A percentile compares a stretch with the other conserved stretches of the same genome.
Conservation (phyloP, 2,113 vertebrate species). For the Petroica traversi region DNA sequence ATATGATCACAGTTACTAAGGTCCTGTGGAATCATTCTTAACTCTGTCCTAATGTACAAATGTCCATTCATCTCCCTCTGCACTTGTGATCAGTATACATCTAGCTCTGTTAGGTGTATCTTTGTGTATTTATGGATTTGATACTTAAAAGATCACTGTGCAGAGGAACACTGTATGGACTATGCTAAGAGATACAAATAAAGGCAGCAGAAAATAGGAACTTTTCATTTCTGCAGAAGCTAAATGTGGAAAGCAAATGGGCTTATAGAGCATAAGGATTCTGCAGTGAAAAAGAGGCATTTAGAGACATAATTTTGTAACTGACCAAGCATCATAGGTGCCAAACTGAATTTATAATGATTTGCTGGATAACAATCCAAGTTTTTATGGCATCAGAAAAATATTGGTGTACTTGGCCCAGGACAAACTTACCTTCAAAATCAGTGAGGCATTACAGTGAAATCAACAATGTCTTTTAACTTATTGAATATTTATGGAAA, state of each 20-base stretch:
- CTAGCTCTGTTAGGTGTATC: not conserved
- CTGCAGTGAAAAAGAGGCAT: not conserved
- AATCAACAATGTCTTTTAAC: not conserved
- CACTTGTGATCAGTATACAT: not conserved
- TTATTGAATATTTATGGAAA: not conserved
- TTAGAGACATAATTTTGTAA: not conserved
- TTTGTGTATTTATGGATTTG: not conserved
- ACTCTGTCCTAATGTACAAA: not conserved
- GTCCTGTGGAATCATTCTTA: not conserved
- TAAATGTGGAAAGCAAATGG: not conserved
- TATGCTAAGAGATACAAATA: not conserved
- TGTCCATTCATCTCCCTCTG: not conserved
- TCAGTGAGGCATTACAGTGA: not conserved
- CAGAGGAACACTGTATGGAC: not conserved
- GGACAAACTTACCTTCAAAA: not conserved
- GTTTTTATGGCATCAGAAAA: not conserved
- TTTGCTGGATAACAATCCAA: not conserved
- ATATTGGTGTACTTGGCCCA: not conserved
- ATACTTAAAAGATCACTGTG: not conserved
- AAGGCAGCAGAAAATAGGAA: not conserved
- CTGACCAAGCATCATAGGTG: not conserved
- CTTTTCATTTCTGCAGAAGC: not conserved
- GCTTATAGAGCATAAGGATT: not conserved
- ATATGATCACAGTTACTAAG: not conserved
- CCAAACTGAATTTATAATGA: not conserved